Conservation (phyloP, 2,797 vertebrate genomes). For the Garrulus glandarius region DNA sequence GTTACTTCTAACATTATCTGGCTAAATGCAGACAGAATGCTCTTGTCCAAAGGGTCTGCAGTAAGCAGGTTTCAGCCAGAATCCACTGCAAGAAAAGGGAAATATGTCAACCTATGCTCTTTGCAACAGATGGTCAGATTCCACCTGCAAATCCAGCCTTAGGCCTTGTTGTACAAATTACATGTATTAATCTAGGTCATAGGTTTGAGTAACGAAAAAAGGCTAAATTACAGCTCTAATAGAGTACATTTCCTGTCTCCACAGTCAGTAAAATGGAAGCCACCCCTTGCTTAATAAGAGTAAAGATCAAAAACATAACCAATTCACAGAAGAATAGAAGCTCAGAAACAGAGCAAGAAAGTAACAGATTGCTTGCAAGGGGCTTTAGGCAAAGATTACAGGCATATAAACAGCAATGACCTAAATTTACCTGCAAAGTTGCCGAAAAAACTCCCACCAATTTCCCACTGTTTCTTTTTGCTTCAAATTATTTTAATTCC, state of each 20-base stretch:
- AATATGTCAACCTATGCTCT: background rate
- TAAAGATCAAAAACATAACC: background rate
- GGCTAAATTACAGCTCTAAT: background rate
- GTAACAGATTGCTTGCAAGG: background rate
- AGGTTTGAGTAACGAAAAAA: background rate
- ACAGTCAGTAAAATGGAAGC: background rate
- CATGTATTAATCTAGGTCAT: background rate
- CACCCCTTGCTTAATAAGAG: background rate
- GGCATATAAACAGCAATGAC: background rate
- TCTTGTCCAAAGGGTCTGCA: background rate
- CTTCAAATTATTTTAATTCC: background rate
- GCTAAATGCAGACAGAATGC: background rate
- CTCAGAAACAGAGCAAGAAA: background rate
- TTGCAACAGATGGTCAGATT: background rate
- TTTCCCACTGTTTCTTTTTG: background rate
- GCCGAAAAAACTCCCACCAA: fast-evolving
- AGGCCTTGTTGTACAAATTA: background rate
- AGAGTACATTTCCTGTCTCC: background rate
- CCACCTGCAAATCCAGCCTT: background rate
- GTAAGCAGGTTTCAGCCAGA: background rate
- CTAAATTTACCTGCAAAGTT: background rate
- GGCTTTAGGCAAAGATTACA: background rate
- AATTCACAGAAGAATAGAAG: background rate
- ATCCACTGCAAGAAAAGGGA: background rate
- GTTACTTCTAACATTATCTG: background rate